Percentiles rank a stretch among this genome's conserved stretches.
Evolutionary conservation across 1,140 invertebrate species (phyloP).

Genomic region (Brachionus sp.): DNA sequence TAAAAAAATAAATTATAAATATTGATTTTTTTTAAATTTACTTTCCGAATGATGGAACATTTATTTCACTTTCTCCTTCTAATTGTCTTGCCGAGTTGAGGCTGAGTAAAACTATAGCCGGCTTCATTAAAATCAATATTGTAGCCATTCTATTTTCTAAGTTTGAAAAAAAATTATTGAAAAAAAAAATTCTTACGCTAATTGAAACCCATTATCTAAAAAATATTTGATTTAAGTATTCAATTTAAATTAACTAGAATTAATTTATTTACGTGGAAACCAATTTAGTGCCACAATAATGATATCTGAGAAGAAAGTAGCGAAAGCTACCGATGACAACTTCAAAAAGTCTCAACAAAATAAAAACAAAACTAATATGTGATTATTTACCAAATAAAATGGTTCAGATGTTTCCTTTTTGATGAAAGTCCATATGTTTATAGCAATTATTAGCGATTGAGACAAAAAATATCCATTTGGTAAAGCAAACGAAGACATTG

Average conservation of each 20-base stretch:
- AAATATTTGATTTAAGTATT: not conserved
- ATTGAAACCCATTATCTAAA: not conserved
- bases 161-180: not conserved
- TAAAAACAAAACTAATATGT: not conserved
- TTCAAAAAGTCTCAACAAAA: not conserved
- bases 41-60: conserved; percentile 1
- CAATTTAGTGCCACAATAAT: not conserved
- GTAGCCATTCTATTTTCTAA: not conserved
- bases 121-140: not conserved
- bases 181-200: not conserved
- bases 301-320: not conserved
- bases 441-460: not conserved
- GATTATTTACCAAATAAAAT: conserved; percentile 10
- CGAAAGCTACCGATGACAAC: not conserved
- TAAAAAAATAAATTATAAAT: not conserved
- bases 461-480: conserved; percentile 1
- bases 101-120: not conserved
- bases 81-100: not conserved
- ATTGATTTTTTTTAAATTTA: not conserved
- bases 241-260: not conserved
- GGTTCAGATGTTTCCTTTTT: conserved; percentile 17
- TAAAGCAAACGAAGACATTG: not conserved
- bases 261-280: not conserved
- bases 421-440: not conserved
- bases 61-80: not conserved